A percentile compares a stretch with the other conserved stretches of the same genome.
Conservation (phyloP, 2,113 vertebrate genomes). For the Albula goreensis region DNA sequence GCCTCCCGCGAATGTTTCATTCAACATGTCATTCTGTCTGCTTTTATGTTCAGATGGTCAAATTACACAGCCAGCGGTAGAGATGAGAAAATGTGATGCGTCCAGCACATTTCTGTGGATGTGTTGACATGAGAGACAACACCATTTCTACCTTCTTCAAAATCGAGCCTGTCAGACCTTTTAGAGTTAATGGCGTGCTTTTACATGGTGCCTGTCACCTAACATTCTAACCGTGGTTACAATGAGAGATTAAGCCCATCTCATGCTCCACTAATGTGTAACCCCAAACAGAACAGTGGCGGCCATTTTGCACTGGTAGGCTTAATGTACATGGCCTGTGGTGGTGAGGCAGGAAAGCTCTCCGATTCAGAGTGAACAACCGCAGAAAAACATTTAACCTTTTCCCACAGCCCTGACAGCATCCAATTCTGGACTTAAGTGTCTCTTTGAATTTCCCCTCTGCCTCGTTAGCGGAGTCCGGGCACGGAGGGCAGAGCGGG, state of each 20-base stretch:
- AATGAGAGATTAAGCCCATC: neutral
- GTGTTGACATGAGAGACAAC: neutral
- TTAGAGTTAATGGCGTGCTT: neutral
- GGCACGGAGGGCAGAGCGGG: neutral
- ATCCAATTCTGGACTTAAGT: neutral
- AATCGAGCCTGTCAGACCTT: neutral
- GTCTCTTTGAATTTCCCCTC: neutral
- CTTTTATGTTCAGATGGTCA: neutral
- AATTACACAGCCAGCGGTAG: neutral
- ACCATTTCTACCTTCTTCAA: neutral
- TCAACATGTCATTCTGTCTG: neutral
- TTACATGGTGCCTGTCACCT: neutral
- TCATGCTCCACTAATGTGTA: neutral
- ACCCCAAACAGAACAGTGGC: neutral
- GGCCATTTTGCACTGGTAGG: neutral
- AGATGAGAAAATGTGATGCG: neutral
- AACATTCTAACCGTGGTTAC: neutral
- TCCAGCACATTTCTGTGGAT: neutral
- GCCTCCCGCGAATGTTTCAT: neutral
- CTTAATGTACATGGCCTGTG: neutral
- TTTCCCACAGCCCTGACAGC: neutral
- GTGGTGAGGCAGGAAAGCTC: neutral
- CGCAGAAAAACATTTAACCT: neutral
- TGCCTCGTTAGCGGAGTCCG: neutral
- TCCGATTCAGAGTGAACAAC: neutral